A percentile compares a stretch with the other conserved stretches of the same genome.
These are phyloP conservation scores for Montipora capitata DNA, from an alignment of 92 coral and sea anemone species.

Conservation along the genomic window DNA sequence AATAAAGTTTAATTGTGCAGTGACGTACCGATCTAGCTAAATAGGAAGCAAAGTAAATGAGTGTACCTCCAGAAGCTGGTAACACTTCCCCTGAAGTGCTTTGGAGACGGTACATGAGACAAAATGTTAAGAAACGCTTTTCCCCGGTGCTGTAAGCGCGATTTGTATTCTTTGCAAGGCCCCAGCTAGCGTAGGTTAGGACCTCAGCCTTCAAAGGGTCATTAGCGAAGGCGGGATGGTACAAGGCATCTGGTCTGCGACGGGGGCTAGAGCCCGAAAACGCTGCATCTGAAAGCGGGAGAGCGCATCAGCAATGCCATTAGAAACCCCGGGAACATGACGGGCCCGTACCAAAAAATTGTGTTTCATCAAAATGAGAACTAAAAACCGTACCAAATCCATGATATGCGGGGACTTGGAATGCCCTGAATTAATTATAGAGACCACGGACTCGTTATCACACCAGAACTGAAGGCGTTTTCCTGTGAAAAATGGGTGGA, in stretches of 20 bases:
- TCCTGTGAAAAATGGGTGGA: slow-evolving; percentile 31
- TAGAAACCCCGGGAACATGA: slow-evolving; percentile 62
- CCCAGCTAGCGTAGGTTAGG: background rate
- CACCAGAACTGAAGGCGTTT: background rate
- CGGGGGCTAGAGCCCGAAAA: slow-evolving; percentile 49
- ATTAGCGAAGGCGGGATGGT: slow-evolving; percentile 28
- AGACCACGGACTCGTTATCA: slow-evolving; percentile 62
- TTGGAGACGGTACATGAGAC: too few relatives aligned
- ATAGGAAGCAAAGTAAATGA: background rate
- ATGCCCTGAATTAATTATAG: slow-evolving; percentile 50
- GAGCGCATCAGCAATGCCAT: slow-evolving; percentile 55
- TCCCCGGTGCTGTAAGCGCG: background rate
- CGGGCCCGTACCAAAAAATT: too few relatives aligned
- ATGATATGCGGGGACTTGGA: slow-evolving; percentile 59
- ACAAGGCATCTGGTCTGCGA: slow-evolving; percentile 34
- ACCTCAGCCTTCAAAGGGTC: slow-evolving; percentile 30
- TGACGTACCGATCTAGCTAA: background rate
- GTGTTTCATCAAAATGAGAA: background rate
- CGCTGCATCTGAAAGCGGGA: slow-evolving; percentile 67
- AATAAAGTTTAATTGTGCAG: background rate
- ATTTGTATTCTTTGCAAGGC: background rate
- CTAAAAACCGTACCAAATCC: background rate
- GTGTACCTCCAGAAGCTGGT: background rate
- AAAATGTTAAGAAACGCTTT: background rate
- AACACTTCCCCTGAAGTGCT: background rate